Evolutionary conservation across 2,888 invertebrate species (phyloP), one percentile per base, ranked within the genome.

Genomic region (Agelastica alni): DNA sequence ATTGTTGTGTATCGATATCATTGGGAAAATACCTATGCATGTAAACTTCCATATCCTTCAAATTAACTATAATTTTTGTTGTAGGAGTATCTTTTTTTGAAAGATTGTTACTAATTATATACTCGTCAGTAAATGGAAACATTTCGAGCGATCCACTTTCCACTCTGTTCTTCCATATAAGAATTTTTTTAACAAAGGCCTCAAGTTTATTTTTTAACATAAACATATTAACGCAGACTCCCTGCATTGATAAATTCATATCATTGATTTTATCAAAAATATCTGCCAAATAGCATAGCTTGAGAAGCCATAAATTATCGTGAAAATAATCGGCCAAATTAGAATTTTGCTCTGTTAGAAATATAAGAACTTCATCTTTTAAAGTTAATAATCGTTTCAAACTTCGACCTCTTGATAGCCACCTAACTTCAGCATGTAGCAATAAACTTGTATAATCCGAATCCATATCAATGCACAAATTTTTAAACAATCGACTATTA

Each of bases 401-500:
- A 30, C 30, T 30, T 30, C 30, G 30, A 30, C 30, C 30, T 30
- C n/a, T 13, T 13, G 36, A 41, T 18, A 41, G 41, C 37, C 42
- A 26, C 16, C 43, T 4, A 3, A 43, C 31, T 44, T 44, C 17
- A 12, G 32, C 32, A 32, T 32, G 44, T 6, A 44, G 32, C 17
- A 44, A 10, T 4, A 44, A 4, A 44, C 32, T 31, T 32, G 31
- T 44, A n/a, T 44, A 31, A 30, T 31, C 2, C 13, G 42, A 22
- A 16, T 31, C 44, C 31, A 44, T 31, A 31, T 44, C 44, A 32
- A 32, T 32, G 32, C 44, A 44, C 32, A 44, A 44, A 28, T 43
- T 31, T 3, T 44, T 10, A 44, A 44, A 10, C 10, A 44, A 30
- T 7, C 44, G 31, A 44, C 39, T 39, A n/a, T 39, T 18, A 18